phyloP scores from a whole-genome alignment of 2,113 vertebrate genomes.

The Pseudopodoces humilis region DNA sequence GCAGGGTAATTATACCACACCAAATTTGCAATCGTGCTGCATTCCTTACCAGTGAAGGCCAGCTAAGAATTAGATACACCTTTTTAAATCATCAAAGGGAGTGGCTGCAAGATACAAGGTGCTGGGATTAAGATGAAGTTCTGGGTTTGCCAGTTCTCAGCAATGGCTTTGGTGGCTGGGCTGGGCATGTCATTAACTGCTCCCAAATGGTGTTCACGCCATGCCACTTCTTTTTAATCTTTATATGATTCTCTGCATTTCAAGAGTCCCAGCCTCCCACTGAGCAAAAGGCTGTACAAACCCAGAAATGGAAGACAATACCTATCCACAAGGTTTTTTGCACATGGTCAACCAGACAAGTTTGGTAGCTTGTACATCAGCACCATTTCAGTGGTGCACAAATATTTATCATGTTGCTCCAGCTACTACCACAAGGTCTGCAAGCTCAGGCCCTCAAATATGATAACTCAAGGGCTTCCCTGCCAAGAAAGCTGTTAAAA shows the following conservation, averaged over 20 bases:
- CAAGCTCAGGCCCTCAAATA: neutral
- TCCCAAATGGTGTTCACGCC: neutral
- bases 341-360: neutral
- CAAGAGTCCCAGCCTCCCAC: neutral
- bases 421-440: neutral
- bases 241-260: neutral
- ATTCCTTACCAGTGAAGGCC: conserved; percentile 46
- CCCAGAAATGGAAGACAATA: neutral
- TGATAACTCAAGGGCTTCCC: neutral
- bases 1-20: conserved; percentile 47
- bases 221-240: conserved; percentile 11
- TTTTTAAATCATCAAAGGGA: conserved; percentile 37
- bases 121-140: conserved; percentile 36
- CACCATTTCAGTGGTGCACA: neutral
- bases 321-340: neutral
- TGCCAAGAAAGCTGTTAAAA: neutral
- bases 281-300: neutral
- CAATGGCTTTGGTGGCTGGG: conserved; percentile 21
- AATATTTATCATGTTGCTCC: neutral
- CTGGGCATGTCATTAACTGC: neutral
- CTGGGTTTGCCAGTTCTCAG: conserved; percentile 55
- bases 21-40: conserved; percentile 1
- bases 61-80: conserved; percentile 22
- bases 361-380: neutral
- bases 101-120: conserved; percentile 33